These are phyloP conservation scores for Bradysia coprophila DNA, from an alignment of 1,140 invertebrate genomes.

Conservation along the genomic window DNA sequence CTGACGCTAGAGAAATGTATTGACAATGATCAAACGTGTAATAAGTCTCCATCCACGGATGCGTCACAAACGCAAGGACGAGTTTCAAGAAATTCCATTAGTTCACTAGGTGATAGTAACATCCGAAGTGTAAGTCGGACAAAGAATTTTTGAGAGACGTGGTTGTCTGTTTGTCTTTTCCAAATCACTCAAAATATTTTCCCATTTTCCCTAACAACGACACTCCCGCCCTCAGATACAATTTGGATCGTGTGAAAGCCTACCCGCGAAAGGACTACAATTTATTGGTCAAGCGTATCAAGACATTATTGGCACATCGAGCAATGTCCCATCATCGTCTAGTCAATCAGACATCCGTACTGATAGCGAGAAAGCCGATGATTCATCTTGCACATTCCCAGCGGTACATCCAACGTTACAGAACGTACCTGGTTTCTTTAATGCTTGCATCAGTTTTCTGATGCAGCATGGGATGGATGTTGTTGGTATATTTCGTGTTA, in stretches of 20 bases:
- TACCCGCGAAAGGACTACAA: constrained; percentile 1
- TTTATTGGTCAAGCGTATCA: no score
- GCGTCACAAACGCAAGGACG: constrained; percentile 2
- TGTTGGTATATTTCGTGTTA: constrained; percentile 76
- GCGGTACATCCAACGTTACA: constrained; percentile 6
- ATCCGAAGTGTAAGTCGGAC: no score
- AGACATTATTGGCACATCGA: no score
- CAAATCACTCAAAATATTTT: no score
- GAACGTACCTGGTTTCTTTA: constrained; percentile 53
- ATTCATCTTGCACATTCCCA: no score
- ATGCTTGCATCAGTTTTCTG: constrained; percentile 61
- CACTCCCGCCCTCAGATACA: no score
- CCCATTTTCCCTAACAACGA: no score
- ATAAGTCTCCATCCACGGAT: constrained; percentile 4
- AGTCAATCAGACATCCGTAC: no score
- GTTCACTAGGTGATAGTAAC: constrained; percentile 9
- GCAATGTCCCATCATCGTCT: no score
- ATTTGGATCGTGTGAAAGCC: background rate
- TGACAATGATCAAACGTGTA: constrained; percentile 39
- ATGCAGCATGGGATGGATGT: constrained; percentile 60
- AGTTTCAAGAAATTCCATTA: constrained; percentile 12
- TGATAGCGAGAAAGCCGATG: no score
- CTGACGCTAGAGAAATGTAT: constrained; percentile 63
- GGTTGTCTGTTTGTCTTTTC: no score
- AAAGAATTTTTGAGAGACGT: no score